Percentiles rank a stretch among this genome's conserved stretches.
phyloP scores from a whole-genome alignment of 2,797 vertebrate genomes.

The Ceyx erithaca region DNA sequence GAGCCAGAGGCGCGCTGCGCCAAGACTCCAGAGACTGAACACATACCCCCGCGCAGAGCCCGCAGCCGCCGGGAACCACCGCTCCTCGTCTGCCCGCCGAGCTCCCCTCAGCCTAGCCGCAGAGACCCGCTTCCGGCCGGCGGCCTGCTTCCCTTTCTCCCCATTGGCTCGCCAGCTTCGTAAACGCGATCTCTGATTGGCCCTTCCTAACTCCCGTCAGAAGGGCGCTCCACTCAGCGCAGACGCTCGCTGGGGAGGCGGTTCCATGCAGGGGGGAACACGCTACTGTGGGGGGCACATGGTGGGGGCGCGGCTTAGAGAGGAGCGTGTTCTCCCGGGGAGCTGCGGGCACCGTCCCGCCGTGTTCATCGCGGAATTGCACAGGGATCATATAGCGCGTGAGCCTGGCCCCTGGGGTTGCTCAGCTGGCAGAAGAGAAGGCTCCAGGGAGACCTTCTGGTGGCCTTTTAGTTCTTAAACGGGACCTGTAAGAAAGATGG shows the following conservation, averaged over 20 bases:
- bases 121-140: neutral
- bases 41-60: accelerated
- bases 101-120: accelerated
- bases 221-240: neutral
- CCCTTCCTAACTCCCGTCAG: accelerated
- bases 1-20: accelerated
- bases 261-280: accelerated
- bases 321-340: accelerated
- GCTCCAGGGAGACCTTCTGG: too few species aligned
- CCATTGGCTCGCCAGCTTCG: neutral
- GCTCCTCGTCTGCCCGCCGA: accelerated
- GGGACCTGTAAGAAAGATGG: neutral
- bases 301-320: too few species aligned
- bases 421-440: neutral
- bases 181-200: neutral
- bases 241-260: neutral
- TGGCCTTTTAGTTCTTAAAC: too few species aligned
- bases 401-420: neutral
- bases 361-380: accelerated
- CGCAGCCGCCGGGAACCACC: accelerated
- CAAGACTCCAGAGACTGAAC: accelerated
- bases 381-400: accelerated
- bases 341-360: accelerated
- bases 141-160: accelerated
- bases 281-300: too few species aligned